These are phyloP conservation scores for Plecotus auritus DNA, from an alignment of 2,113 vertebrate genomes.

Conservation along the genomic window DNA sequence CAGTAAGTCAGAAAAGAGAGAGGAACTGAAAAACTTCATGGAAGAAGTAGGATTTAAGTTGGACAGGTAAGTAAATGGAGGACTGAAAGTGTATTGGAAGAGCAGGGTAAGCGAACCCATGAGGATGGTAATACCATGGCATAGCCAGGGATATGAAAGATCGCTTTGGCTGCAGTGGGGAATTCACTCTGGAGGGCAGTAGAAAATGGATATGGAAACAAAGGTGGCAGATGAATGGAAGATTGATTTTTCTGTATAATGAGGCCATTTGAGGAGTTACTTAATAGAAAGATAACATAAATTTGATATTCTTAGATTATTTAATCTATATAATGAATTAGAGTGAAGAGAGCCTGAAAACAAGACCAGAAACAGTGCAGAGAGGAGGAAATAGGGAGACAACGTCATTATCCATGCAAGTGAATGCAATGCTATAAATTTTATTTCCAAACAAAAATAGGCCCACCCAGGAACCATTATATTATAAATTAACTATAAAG, in stretches of 20 bases:
- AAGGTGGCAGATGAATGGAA: not conserved
- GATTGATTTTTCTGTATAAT: not conserved
- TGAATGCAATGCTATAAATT: not conserved
- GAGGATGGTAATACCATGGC: no score
- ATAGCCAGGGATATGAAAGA: not conserved
- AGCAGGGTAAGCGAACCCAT: not conserved
- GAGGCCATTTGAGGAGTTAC: not conserved
- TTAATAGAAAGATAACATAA: not conserved
- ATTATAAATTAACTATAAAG: not conserved
- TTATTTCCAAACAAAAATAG: not conserved
- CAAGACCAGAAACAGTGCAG: not conserved
- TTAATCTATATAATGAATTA: not conserved
- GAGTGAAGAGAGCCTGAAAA: not conserved
- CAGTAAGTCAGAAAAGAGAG: not conserved
- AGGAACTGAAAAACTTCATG: not conserved
- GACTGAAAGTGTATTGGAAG: not conserved
- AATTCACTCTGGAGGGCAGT: not conserved
- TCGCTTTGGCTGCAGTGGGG: not conserved
- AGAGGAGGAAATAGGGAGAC: not conserved
- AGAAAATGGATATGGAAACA: not conserved
- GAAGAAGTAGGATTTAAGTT: not conserved
- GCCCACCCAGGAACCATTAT: not conserved
- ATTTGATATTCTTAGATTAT: not conserved
- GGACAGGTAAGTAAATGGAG: not conserved
- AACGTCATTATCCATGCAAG: not conserved